Evolutionary conservation across 1,140 invertebrate species (phyloP), one percentile per base, ranked within the genome.

Genomic region (Zaprionus capensis): DNA sequence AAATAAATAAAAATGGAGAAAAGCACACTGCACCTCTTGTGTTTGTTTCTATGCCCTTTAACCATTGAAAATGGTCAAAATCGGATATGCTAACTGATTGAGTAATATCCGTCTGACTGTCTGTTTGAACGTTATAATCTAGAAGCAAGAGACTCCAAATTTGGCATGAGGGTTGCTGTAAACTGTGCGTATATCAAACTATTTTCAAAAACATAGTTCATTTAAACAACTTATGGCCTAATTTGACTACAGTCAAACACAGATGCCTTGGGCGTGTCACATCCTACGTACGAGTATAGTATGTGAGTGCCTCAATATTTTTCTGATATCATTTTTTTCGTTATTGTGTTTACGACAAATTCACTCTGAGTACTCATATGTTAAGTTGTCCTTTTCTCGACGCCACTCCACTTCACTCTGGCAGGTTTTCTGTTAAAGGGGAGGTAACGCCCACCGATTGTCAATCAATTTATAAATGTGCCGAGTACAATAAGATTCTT

Each of bases 391-490:
- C 7, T 12, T 20, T 17, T 11, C 4, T 22, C 20, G 17, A 2
- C 1, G 7, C 17, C 44, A 11, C 11, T 49, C 44, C 17, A 49
- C 31, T 17, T 34, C 2, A 15, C 14, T 12, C 20, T 17, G 51
- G 12, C 20, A 20, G 22, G 11, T 44, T 11, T 11, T 6, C 26
- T 26, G 28, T 7, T 2, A 28, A 20, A 7, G 14, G 15, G 28
- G 41, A 12, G n/a, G n/a, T 2, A 7, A 31, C 5, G 9, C 28
- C 9, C 51, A 64, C 11, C 55, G 46, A n/a, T 71, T 76, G 68
- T 76, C 69, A 77, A 72, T 73, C 63, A 73, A 74, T 69, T 57
- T 64, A 78, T 74, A 74, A 68, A 64, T 56, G 12, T 41, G 22
- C 34, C 26, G 24, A 67, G 38, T 11, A 69, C 64, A 80, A 73